A percentile compares a stretch with the other conserved stretches of the same genome.
Conservation (phyloP, 2,797 vertebrate genomes). For the Naso thynnoides region DNA sequence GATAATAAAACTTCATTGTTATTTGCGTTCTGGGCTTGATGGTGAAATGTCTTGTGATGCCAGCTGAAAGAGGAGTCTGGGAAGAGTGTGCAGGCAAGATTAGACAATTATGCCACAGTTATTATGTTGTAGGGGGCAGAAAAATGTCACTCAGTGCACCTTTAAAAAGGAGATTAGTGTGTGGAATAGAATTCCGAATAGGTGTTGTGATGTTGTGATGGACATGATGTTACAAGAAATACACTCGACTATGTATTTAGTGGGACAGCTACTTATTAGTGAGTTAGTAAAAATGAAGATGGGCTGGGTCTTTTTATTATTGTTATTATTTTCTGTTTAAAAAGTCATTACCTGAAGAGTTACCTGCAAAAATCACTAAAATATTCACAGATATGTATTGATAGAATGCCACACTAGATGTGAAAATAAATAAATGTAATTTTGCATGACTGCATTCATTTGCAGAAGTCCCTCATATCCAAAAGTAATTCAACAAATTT, state of each 20-base stretch:
- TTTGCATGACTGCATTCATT: conserved; percentile 73
- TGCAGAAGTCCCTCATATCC: conserved; percentile 44
- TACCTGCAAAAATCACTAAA: conserved; percentile 47
- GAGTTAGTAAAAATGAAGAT: conserved; percentile 44
- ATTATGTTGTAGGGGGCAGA: conserved; percentile 35
- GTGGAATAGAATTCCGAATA: conserved; percentile 56
- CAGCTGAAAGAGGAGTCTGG: conserved; percentile 18
- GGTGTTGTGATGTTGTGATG: conserved; percentile 71
- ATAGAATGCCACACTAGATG: conserved; percentile 50
- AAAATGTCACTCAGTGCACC: conserved; percentile 44
- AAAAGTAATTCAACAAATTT: conserved; percentile 43
- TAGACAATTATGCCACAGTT: conserved; percentile 46
- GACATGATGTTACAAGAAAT: conserved; percentile 58
- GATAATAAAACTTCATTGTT: conserved; percentile 49
- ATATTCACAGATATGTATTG: conserved; percentile 58
- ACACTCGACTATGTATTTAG: conserved; percentile 40
- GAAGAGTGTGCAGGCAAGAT: conserved; percentile 34
- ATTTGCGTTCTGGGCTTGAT: conserved; percentile 53
- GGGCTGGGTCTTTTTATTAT: conserved; percentile 36
- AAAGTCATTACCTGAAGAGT: conserved; percentile 24
- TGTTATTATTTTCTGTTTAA: conserved; percentile 24
- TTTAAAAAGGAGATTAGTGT: conserved; percentile 48
- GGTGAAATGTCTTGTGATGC: conserved; percentile 49
- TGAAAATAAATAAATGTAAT: conserved; percentile 10
- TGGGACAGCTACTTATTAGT: conserved; percentile 52